A percentile compares a stretch with the other conserved stretches of the same genome.
Conservation (phyloP, 2,888 invertebrate species). For the Drosophila rubida region DNA sequence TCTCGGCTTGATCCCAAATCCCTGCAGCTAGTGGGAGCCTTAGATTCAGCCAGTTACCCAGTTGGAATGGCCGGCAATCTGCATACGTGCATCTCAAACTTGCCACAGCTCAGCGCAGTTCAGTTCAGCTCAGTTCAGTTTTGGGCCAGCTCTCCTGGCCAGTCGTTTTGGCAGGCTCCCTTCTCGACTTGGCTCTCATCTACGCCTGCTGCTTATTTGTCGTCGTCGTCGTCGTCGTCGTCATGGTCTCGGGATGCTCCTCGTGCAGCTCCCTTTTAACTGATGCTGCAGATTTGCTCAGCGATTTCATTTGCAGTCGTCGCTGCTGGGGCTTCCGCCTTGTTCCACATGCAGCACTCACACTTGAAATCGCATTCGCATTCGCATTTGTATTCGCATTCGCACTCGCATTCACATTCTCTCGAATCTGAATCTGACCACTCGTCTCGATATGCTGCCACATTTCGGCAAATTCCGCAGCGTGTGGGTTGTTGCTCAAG, state of each 20-base stretch:
- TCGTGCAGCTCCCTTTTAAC: slow-evolving; percentile 52
- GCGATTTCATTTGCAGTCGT: slow-evolving; percentile 38
- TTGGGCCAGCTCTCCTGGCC: background rate
- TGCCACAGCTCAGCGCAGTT: slow-evolving; percentile 33
- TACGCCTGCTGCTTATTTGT: slow-evolving; percentile 63
- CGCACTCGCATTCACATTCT: slow-evolving; percentile 11
- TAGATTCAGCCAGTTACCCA: slow-evolving; percentile 34
- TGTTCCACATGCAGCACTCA: slow-evolving; percentile 33
- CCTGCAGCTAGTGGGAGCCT: slow-evolving; percentile 32
- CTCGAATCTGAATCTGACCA: slow-evolving; percentile 51
- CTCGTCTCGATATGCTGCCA: slow-evolving; percentile 23
- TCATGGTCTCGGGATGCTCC: slow-evolving; percentile 18
- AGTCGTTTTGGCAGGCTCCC: background rate
- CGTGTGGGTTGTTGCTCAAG: slow-evolving; percentile 71
- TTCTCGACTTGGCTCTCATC: slow-evolving; percentile 38
- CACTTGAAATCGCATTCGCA: background rate
- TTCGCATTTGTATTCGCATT: background rate
- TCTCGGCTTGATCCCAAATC: slow-evolving; percentile 39
- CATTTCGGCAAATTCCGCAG: slow-evolving; percentile 54
- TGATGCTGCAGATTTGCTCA: slow-evolving; percentile 49
- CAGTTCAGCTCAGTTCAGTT: slow-evolving; percentile 7
- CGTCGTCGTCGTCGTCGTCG: slow-evolving; percentile 52
- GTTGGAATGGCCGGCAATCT: slow-evolving; percentile 72
- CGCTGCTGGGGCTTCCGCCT: slow-evolving; percentile 49
- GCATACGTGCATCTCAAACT: slow-evolving; percentile 78